Base-by-base conservation (phyloP, 2,113 vertebrate genomes). In the Tetrao urogallus region DNA sequence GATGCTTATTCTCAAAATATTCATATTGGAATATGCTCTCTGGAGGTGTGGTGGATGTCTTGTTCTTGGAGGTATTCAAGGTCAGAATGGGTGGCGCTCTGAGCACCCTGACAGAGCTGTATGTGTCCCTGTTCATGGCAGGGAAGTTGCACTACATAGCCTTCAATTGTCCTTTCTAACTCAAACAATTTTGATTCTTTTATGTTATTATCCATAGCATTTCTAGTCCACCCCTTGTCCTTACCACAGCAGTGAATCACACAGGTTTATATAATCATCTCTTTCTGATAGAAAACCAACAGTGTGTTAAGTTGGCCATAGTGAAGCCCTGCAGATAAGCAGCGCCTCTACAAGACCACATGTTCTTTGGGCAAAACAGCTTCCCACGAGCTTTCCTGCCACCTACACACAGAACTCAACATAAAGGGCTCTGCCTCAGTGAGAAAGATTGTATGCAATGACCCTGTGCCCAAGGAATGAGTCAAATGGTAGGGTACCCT, bases 351-450 rank as follows among this genome's bases (percentile, higher is more conserved):
- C 6, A n/a, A 87, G 72, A 30, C 67, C 58, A 11, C 2, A 10
- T 4, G 32, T 5, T 24, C 52, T 30, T 38, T 27, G 45, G 24
- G 11, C 6, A 14, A 86, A 58, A 58, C 18, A 13, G 15, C 43
- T 82, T 17, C 24, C 69, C 4, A 0, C 0, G 1, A 87, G 8
- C 65, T 38, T 40, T 60, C 52, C 72, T 45, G 27, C 40, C 8
- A 8, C 4, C 1, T 38, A 19, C 7, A 14, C 2, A 11, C 2
- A 43, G 48, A 64, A 18, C 22, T 30, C 7, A 6, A 12, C 27
- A 30, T 19, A 52, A 28, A 34, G 8, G 3, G 27, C 36, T 86
- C 88, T 85, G 38, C 19, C 65, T 56, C 32, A 11, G 15, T 9
- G 63, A 43, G 57, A 4, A 13, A 32, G 67, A 16, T 19, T 17